Evolutionary conservation across 2,797 vertebrate genomes (phyloP), one percentile per base, ranked within the genome.

Genomic region (Lepus oiostolus): DNA sequence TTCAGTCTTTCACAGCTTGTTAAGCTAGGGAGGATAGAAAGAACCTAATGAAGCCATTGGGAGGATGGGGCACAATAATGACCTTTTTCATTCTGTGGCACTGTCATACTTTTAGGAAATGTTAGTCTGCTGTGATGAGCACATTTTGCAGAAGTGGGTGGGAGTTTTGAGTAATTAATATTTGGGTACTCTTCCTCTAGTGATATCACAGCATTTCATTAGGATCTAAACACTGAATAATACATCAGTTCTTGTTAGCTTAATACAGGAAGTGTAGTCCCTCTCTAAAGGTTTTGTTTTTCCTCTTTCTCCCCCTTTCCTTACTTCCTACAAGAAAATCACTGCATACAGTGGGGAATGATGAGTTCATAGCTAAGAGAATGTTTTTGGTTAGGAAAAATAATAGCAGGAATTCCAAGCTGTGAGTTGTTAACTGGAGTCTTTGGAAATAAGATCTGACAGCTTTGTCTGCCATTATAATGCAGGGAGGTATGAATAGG

Each of bases 341-440:
- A 60, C 63, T 90, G 32, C 80, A 71, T 52, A 76, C 28, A 74
- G 0, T 77, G 38, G 76, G 28, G 54, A 81, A 38, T 38, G 52
- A n/a, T 91, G 93, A 94, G 70, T 84, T 65, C 35, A 92, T 94
- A 83, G 62, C 83, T 80, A 38, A 47, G 35, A 84, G 74, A 74
- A 96, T 93, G 47, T 88, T 92, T 93, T 87, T 47, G 87, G 65
- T 88, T 90, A 90, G 84, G 95, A 97, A 92, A 94, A 98, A 88
- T 80, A 96, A 93, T 83, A 82, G 50, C 50, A 95, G 95, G 89
- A 95, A 63, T 82, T 96, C 63, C 74, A 96, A 88, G 54, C 60
- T 0, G 0, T 95, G 89, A 60, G 63, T 96, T 97, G 81, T 92
- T 90, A 90, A 86, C 70, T 50, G 83, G 93, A 85, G 58, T 65